These are phyloP conservation scores for Baccha elongata DNA, from an alignment of 2,888 invertebrate species.

Conservation along the genomic window DNA sequence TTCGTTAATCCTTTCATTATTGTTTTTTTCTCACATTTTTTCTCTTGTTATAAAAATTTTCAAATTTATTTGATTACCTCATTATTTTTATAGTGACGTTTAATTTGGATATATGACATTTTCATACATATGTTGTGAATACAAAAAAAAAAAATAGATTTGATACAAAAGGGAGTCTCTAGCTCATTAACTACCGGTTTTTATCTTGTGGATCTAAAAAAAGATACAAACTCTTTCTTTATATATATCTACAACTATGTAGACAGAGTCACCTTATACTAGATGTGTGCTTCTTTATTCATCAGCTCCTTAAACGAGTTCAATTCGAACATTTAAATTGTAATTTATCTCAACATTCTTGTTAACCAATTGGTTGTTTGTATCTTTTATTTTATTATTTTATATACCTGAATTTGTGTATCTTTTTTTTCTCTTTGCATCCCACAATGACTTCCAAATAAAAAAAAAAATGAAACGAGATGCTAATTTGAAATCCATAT, in stretches of 20 bases:
- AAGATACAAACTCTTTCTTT: slow-evolving; percentile 45
- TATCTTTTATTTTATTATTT: slow-evolving; percentile 42
- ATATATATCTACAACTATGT: too few species aligned
- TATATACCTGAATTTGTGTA: slow-evolving; percentile 11
- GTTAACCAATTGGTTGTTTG: slow-evolving; percentile 73
- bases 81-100: slow-evolving; percentile 64
- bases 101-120: slow-evolving; percentile 73
- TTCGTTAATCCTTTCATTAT: slow-evolving; percentile 31
- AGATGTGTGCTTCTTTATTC: neutral
- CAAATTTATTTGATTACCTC: slow-evolving; percentile 69
- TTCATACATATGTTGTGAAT: too few species aligned
- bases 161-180: slow-evolving; percentile 6
- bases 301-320: slow-evolving; percentile 16
- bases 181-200: slow-evolving; percentile 73
- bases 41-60: slow-evolving; percentile 49
- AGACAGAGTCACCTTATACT: too few species aligned
- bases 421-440: slow-evolving; percentile 7
- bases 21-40: slow-evolving; percentile 15
- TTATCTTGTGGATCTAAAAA: slow-evolving; percentile 14
- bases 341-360: slow-evolving; percentile 72
- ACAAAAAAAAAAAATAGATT: slow-evolving; percentile 16
- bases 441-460: slow-evolving; percentile 3
- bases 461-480: slow-evolving; percentile 32
- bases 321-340: slow-evolving; percentile 67
- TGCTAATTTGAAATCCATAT: slow-evolving; percentile 73